Conservation (phyloP, 2,113 vertebrate genomes). For the Pedetes capensis region DNA sequence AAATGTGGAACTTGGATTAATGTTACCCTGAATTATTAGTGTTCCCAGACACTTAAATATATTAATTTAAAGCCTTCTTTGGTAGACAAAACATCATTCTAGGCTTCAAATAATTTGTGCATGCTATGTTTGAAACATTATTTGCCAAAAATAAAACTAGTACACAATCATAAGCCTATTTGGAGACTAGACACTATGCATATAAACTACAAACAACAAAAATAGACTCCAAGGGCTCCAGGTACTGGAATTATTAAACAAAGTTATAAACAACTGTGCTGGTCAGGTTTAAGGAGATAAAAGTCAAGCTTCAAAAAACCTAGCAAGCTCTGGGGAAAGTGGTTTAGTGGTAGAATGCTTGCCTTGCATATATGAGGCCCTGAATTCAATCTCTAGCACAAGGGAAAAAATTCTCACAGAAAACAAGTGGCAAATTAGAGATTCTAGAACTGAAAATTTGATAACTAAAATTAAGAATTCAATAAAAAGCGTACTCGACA, state of each 20-base stretch:
- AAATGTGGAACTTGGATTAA: neutral
- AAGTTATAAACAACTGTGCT: neutral
- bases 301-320: neutral
- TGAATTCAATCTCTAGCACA: neutral
- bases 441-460: neutral
- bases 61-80: neutral
- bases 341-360: neutral
- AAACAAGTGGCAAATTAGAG: neutral
- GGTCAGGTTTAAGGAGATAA: neutral
- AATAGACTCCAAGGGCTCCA: neutral
- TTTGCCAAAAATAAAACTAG: neutral
- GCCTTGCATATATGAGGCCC: neutral
- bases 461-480: too few relatives aligned
- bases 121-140: constrained; percentile 14
- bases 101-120: neutral
- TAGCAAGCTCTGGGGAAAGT: neutral
- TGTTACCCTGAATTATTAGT: neutral
- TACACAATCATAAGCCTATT: neutral
- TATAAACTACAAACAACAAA: neutral
- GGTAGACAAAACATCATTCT: neutral
- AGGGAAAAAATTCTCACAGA: neutral
- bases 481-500: neutral
- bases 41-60: neutral
- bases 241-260: neutral
- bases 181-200: neutral